Conservation (phyloP, 2,888 invertebrate genomes). For the Merodon equestris region DNA sequence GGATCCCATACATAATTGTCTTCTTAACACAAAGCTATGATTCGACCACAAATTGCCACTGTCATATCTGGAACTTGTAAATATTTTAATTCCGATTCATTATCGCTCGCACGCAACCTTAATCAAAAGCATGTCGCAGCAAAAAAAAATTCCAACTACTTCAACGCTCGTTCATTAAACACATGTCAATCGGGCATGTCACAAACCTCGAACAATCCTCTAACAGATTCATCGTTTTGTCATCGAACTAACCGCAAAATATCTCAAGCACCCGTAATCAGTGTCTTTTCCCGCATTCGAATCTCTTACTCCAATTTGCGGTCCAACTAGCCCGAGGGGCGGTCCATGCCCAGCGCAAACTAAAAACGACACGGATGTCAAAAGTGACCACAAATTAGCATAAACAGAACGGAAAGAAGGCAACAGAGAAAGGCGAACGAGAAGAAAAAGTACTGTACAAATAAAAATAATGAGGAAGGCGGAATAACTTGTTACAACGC, state of each 20-base stretch:
- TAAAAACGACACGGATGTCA: slow-evolving; percentile 21
- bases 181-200: slow-evolving; percentile 8
- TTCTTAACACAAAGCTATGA: too few species aligned
- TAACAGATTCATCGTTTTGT: slow-evolving; percentile 40
- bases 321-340: background rate
- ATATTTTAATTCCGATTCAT: too few species aligned
- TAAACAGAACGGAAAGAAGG: too few species aligned
- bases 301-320: slow-evolving; percentile 20
- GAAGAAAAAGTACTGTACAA: slow-evolving; percentile 8
- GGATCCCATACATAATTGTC: too few species aligned
- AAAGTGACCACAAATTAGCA: slow-evolving; percentile 55
- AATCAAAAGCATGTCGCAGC: too few species aligned
- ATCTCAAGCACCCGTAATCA: background rate
- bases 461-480: background rate
- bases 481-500: slow-evolving; percentile 25
- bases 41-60: too few species aligned
- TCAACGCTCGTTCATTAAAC: background rate
- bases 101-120: too few species aligned
- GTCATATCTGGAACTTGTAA: too few species aligned
- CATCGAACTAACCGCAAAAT: slow-evolving; percentile 33
- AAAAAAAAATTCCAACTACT: too few species aligned
- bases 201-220: background rate
- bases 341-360: slow-evolving; percentile 5
- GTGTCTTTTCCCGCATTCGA: background rate
- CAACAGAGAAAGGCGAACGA: background rate